phyloP scores from a whole-genome alignment of 2,113 vertebrate species.

The Cyanoramphus novaezelandiae region DNA sequence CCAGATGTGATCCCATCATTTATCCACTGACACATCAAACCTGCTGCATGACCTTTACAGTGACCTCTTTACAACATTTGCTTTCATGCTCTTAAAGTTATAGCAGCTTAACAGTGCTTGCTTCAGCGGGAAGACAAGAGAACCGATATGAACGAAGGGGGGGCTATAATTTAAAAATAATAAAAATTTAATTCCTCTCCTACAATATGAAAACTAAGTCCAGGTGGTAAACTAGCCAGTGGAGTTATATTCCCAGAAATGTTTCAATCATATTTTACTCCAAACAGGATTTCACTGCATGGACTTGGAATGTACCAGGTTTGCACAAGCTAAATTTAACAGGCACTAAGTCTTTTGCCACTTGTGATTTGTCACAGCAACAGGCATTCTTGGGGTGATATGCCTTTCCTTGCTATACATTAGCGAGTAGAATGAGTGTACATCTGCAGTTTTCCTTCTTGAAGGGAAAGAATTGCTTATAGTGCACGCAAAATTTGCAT shows the following conservation, averaged over 20 bases:
- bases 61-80: conserved; percentile 80
- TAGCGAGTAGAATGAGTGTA: conserved; percentile 32
- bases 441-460: conserved; percentile 29
- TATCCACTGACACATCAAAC: conserved; percentile 90
- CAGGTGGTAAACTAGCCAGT: conserved; percentile 70
- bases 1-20: conserved; percentile 92
- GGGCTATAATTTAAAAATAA: conserved; percentile 66
- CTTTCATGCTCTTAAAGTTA: conserved; percentile 81
- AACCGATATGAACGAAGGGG: conserved; percentile 24
- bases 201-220: conserved; percentile 75
- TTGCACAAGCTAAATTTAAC: conserved; percentile 52
- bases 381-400: conserved; percentile 58
- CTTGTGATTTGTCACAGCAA: conserved; percentile 64
- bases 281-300: conserved; percentile 37
- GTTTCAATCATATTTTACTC: conserved; percentile 28
- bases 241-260: conserved; percentile 46
- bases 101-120: conserved; percentile 69
- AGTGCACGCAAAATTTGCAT: background rate
- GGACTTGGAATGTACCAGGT: conserved; percentile 41
- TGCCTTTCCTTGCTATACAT: conserved; percentile 45
- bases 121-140: conserved; percentile 74
- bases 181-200: conserved; percentile 76
- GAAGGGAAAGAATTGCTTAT: conserved; percentile 23
- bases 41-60: conserved; percentile 82
- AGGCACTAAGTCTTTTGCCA: conserved; percentile 60